Base-by-base conservation (phyloP, 2,888 invertebrate genomes). In the Luperina nickerlii region DNA sequence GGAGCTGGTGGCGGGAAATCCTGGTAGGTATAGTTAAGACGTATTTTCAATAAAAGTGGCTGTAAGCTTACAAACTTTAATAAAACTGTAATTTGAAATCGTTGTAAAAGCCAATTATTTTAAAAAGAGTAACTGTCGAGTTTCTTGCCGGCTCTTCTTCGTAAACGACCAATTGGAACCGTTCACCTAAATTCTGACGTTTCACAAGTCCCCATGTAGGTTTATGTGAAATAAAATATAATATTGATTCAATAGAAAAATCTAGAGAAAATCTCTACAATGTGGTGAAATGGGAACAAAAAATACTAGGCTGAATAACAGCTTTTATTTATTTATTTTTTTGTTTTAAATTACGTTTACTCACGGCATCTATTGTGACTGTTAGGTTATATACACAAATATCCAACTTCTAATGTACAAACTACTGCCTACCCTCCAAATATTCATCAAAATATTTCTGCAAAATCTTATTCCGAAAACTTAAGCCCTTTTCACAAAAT, bases 401-500 rank as follows among this genome's bases (percentile, higher is more conserved):
- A 18, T 38, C 42, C 5, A 65, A 51, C 24, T 32, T 20, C 54
- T 54, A 45, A 9, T 8, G 18, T 38, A 15, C 32, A n/a, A 68
- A 51, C 27, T 62, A 81, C 18, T 57, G 13, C 18, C 51, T 11
- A 11, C 15, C 2, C n/a, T 20, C 13, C 32, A 74, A 24, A 66
- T 32, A 74, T 62, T 71, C 60, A 76, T 82, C 73, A 68, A 32
- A 67, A 78, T 42, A 74, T 66, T 63, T 13, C 45, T 1, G 11
- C 48, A 42, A 66, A 83, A 77, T 75, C 72, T 79, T 75, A 51
- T 65, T 48, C 45, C n/a, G 15, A 69, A 63, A 81, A 77, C 66
- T 74, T 63, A 70, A 79, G 72, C 76, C 76, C 76, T 84, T 87
- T 87, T 79, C 78, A 82, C 65, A 74, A 80, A 87, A 78, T 70